phyloP scores from a whole-genome alignment of 2,113 vertebrate genomes.

The Maccullochella peelii region DNA sequence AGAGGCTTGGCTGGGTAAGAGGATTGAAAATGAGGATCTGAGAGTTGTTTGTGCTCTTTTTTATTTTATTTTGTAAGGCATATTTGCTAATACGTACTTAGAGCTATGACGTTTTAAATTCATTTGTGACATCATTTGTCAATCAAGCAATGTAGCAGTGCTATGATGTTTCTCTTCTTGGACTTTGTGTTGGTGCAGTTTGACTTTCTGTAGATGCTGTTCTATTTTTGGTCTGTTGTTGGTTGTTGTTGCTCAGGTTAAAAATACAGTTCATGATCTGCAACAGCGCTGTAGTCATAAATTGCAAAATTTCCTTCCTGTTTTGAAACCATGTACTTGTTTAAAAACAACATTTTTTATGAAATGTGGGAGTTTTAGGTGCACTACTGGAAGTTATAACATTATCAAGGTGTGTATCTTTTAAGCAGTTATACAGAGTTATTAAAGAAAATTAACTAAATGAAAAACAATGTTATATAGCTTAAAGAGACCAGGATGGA shows the following conservation, averaged over 20 bases:
- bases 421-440: background rate
- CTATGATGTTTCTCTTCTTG: background rate
- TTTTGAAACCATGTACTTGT: constrained; percentile 5
- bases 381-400: background rate
- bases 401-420: background rate
- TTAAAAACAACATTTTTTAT: background rate
- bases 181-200: background rate
- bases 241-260: background rate
- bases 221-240: background rate
- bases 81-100: background rate
- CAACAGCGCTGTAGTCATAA: background rate
- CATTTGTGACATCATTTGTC: background rate
- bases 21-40: constrained; percentile 18
- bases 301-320: constrained; percentile 39
- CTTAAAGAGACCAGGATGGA: no score
- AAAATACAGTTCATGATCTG: constrained; percentile 35
- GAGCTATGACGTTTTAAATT: background rate
- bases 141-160: background rate
- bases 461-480: no score
- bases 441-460: no score
- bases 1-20: background rate
- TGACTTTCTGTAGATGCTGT: background rate
- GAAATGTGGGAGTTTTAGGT: background rate
- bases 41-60: background rate
- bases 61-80: background rate